Evolutionary conservation across 2,113 vertebrate species (phyloP).

Genomic region (Dolichallabes microphthalmus): DNA sequence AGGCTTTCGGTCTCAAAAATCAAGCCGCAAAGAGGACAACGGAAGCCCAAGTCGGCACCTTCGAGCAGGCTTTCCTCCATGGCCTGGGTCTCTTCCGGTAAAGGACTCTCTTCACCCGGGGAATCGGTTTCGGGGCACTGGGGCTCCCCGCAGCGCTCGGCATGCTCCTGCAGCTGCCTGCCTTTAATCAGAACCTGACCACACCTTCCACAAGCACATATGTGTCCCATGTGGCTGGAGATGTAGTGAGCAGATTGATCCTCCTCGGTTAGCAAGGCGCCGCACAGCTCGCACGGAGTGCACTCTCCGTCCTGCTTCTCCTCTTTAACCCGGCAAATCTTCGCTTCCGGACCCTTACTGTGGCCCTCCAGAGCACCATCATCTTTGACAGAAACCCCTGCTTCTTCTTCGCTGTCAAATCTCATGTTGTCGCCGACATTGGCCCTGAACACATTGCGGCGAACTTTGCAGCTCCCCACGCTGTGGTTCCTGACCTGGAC

Average conservation of each 20-base stretch:
- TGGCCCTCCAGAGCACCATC: constrained; percentile 69
- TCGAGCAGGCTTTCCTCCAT: constrained; percentile 83
- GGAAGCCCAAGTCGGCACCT: constrained; percentile 77
- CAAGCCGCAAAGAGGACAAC: constrained; percentile 88
- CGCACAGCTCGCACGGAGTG: constrained; percentile 88
- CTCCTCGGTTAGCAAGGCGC: constrained; percentile 81
- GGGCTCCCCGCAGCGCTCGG: constrained; percentile 87
- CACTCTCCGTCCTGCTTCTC: constrained; percentile 59
- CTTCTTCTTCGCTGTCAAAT: constrained; percentile 77
- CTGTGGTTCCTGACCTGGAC: constrained; percentile 77
- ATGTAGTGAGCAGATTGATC: constrained; percentile 92
- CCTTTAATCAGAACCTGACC: constrained; percentile 96
- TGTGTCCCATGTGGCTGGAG: constrained; percentile 92
- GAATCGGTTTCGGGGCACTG: constrained; percentile 86
- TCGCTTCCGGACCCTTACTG: constrained; percentile 56
- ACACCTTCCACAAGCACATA: constrained; percentile 94
- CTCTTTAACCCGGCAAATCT: constrained; percentile 65
- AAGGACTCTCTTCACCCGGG: constrained; percentile 79
- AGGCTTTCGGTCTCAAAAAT: constrained; percentile 87
- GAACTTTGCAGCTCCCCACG: constrained; percentile 65
- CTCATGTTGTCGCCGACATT: constrained; percentile 33
- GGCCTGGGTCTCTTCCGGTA: constrained; percentile 75
- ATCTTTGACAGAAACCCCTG: constrained; percentile 71
- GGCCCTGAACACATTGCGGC: constrained; percentile 59
- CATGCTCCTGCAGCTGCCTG: constrained; percentile 92